Evolutionary conservation across 92 coral and sea anemone species (phyloP).

Genomic region (Siderastrea siderea): DNA sequence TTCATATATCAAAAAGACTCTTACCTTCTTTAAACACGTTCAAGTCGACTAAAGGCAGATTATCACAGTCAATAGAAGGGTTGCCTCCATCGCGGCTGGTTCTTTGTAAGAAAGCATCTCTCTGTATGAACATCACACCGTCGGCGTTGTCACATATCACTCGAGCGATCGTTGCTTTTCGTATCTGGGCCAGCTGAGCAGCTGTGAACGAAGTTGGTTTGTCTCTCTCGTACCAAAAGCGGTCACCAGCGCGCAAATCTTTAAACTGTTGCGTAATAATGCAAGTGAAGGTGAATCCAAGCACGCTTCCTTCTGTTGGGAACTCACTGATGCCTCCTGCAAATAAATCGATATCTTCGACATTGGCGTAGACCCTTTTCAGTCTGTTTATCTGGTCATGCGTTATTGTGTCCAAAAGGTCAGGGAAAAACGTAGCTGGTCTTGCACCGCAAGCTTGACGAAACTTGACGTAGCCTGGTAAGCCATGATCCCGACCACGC

Average conservation of each 20-base stretch:
- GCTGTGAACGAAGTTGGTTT: too few relatives aligned
- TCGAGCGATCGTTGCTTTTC: background rate
- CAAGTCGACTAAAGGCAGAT: background rate
- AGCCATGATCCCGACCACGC: slow-evolving; percentile 95
- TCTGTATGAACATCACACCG: background rate
- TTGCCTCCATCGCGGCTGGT: background rate
- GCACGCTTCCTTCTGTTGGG: background rate
- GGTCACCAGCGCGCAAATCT: slow-evolving; percentile 37
- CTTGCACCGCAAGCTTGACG: slow-evolving; percentile 1
- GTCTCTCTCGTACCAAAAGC: slow-evolving; percentile 53
- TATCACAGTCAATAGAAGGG: background rate
- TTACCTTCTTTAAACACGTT: background rate
- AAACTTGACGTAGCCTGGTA: slow-evolving; percentile 70
- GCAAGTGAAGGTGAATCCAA: slow-evolving; percentile 22
- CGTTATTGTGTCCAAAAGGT: background rate
- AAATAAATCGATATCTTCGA: slow-evolving; percentile 33
- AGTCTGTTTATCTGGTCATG: background rate
- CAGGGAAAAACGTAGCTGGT: background rate
- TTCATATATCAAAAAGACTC: background rate
- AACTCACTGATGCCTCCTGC: slow-evolving; percentile 17
- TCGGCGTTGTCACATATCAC: slow-evolving; percentile 27
- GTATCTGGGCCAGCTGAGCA: slow-evolving; percentile 15
- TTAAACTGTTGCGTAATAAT: slow-evolving; percentile 5
- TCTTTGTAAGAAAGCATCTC: background rate
- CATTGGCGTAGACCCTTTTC: background rate